Percentiles rank a stretch among this genome's conserved stretches.
These are phyloP conservation scores for Corythoichthys intestinalis DNA, from an alignment of 2,113 vertebrate genomes.

Conservation along the genomic window DNA sequence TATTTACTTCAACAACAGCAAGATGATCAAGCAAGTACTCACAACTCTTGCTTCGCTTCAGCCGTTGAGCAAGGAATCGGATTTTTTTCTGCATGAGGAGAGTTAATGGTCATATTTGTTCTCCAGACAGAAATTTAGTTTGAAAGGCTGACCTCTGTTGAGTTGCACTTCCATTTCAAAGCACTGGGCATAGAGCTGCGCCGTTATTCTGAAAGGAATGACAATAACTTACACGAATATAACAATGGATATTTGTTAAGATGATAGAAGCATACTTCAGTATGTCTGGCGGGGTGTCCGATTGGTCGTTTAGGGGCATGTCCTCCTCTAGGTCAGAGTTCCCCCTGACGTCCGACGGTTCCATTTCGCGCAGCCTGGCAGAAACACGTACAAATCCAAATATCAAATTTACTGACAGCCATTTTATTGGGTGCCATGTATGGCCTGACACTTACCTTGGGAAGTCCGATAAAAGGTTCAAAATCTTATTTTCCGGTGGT, in stretches of 20 bases:
- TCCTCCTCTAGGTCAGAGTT: slow-evolving; percentile 33
- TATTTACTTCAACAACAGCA: background rate
- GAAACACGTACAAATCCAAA: background rate
- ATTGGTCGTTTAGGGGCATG: slow-evolving; percentile 28
- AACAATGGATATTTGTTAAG: background rate
- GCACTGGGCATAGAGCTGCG: slow-evolving; percentile 73
- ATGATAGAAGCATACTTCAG: slow-evolving; percentile 56
- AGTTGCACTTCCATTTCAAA: slow-evolving; percentile 74
- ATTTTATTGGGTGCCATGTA: background rate
- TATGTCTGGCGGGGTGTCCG: slow-evolving; percentile 48
- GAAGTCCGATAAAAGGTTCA: background rate
- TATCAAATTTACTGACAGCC: background rate
- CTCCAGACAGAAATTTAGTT: background rate
- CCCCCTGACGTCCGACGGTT: slow-evolving; percentile 25
- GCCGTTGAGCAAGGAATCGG: slow-evolving; percentile 49
- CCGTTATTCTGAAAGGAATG: slow-evolving; percentile 63
- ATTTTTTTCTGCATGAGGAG: slow-evolving; percentile 43
- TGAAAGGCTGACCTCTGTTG: slow-evolving; percentile 41
- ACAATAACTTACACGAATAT: background rate
- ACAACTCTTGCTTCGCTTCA: slow-evolving; percentile 65
- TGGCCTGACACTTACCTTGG: background rate
- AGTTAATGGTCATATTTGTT: slow-evolving; percentile 8
- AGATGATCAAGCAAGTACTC: slow-evolving; percentile 35
- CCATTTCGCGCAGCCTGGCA: slow-evolving; percentile 42
- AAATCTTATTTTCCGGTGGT: background rate